Percentiles rank a stretch among this genome's conserved stretches.
These are phyloP conservation scores for Sphenodon punctatus DNA, from an alignment of 2,797 vertebrate species.

Conservation along the genomic window DNA sequence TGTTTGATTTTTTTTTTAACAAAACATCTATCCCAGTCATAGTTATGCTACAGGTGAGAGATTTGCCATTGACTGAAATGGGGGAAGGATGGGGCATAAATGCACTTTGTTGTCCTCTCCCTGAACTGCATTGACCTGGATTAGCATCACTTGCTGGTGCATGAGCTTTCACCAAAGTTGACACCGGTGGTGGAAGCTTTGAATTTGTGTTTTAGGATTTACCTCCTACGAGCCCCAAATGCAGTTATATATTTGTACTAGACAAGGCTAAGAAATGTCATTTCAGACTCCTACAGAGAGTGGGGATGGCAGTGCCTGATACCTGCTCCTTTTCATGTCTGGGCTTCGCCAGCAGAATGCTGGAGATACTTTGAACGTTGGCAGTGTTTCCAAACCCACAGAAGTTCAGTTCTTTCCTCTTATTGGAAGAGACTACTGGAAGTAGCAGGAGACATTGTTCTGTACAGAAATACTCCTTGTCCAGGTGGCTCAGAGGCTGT, in stretches of 20 bases:
- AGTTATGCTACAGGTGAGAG: not conserved
- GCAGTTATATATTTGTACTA: slow-evolving; percentile 36
- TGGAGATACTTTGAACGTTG: not conserved
- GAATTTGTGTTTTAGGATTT: not conserved
- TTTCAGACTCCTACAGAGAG: slow-evolving; percentile 3
- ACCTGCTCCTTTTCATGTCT: not conserved
- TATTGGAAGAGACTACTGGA: slow-evolving; percentile 11
- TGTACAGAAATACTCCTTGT: not conserved
- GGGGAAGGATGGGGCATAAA: too few relatives aligned
- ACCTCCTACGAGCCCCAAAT: not conserved
- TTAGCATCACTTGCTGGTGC: fast-evolving
- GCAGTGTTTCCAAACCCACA: not conserved
- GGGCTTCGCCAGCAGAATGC: slow-evolving; percentile 16
- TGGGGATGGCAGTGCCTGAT: not conserved
- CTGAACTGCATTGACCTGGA: not conserved
- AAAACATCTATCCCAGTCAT: not conserved
- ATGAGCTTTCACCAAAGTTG: not conserved
- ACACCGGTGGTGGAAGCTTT: too few relatives aligned
- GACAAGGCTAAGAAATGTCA: not conserved
- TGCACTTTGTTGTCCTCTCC: too few relatives aligned
- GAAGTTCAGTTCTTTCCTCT: not conserved
- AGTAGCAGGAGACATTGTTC: not conserved
- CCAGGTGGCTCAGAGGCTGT: not conserved
- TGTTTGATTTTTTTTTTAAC: not conserved
- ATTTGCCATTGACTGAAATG: too few relatives aligned